Evolutionary conservation across 2,888 invertebrate species (phyloP).

Genomic region (Agrotis exclamationis): DNA sequence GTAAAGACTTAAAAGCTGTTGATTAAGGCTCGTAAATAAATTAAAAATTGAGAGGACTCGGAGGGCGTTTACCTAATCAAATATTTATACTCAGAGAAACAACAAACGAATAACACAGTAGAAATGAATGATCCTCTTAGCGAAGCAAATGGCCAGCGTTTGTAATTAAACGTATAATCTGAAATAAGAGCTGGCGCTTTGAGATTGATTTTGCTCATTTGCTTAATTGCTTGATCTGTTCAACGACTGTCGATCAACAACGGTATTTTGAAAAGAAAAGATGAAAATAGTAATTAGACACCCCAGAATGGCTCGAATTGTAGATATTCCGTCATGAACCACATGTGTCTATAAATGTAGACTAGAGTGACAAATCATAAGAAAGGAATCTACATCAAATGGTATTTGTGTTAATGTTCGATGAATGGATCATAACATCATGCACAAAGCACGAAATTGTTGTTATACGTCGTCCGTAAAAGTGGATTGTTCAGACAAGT

Average conservation of each 20-base stretch:
- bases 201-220: slow-evolving; percentile 21
- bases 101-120: slow-evolving; percentile 35
- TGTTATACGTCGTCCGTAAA: slow-evolving; percentile 28
- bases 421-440: slow-evolving; percentile 36
- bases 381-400: slow-evolving; percentile 38
- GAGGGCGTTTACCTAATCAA: slow-evolving; percentile 51
- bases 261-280: neutral
- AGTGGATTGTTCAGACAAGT: slow-evolving; percentile 43
- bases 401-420: slow-evolving; percentile 50
- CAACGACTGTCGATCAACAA: neutral
- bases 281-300: neutral
- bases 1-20: slow-evolving; percentile 61
- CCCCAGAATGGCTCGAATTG: neutral
- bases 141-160: slow-evolving; percentile 21
- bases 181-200: slow-evolving; percentile 3
- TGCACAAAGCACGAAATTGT: slow-evolving; percentile 35
- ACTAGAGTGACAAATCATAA: slow-evolving; percentile 14
- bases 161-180: slow-evolving; percentile 34
- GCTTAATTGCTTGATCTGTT: neutral
- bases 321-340: neutral
- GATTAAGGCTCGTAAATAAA: slow-evolving; percentile 57
- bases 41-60: slow-evolving; percentile 65
- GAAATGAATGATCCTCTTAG: slow-evolving; percentile 16
- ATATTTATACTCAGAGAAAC: slow-evolving; percentile 51
- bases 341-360: slow-evolving; percentile 4